phyloP scores from a whole-genome alignment of 1,140 invertebrate genomes.

The Diorhabda elongata region DNA sequence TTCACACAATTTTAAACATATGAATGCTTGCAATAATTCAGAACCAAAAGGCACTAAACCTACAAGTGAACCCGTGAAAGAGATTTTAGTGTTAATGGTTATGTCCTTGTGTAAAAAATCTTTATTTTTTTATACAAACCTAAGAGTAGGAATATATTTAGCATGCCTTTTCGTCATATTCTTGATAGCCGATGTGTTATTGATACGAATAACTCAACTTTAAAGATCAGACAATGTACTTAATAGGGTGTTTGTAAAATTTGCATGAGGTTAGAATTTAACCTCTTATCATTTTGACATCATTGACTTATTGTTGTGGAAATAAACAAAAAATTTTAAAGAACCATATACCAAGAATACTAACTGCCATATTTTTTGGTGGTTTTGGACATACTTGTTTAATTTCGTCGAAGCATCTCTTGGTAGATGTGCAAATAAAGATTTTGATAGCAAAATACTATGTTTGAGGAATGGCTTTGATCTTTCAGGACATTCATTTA shows the following conservation, averaged over 20 bases:
- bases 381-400: constrained; percentile 79
- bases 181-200: constrained; percentile 75
- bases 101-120: constrained; percentile 83
- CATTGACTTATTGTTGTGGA: constrained; percentile 78
- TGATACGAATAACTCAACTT: constrained; percentile 81
- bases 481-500: constrained; percentile 92
- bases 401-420: constrained; percentile 76
- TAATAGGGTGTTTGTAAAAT: constrained; percentile 90
- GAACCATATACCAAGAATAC: constrained; percentile 75
- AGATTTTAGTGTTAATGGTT: constrained; percentile 78
- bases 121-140: constrained; percentile 76
- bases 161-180: constrained; percentile 77
- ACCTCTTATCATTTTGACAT: constrained; percentile 76
- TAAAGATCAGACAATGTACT: constrained; percentile 82
- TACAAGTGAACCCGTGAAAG: constrained; percentile 72
- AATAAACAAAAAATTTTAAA: constrained; percentile 63
- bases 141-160: constrained; percentile 84
- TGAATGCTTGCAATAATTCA: constrained; percentile 47
- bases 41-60: constrained; percentile 64
- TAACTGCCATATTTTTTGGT: constrained; percentile 86
- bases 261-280: constrained; percentile 92
- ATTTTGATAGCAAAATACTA: constrained; percentile 56
- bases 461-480: constrained; percentile 92
- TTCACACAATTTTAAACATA: constrained; percentile 50
- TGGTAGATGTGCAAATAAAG: constrained; percentile 70